Base-by-base conservation (phyloP, 2,888 invertebrate genomes). In the Antheraea assamensis region DNA sequence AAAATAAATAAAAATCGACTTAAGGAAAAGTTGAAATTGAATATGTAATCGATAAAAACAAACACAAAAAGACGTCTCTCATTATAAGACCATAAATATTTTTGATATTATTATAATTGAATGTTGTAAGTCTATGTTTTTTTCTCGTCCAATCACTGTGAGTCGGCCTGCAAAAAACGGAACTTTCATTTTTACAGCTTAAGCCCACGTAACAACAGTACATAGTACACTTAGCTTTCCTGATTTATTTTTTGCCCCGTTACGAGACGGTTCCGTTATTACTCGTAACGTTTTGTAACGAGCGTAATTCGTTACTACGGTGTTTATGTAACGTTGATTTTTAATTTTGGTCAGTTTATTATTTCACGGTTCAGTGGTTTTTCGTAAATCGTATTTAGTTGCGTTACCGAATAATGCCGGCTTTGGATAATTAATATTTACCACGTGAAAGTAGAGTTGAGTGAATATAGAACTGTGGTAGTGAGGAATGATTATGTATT, bases 321-420 rank as follows among this genome's bases (percentile, higher is more conserved):
- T 80, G 76, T 85, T 91, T 89, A 84, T 83, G 85, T 83, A 84
- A 86, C 76, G 77, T 77, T 76, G 76, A 76, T 79, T 76, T 85
- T 84, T 86, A 87, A 87, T 89, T 89, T 88, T 83, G 84, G n/a
- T 86, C 85, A 87, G 85, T 86, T 89, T 88, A 92, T 89, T 88
- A 92, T 92, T 92, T 91, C 88, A 91, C 91, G 89, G 86, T 85
- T 86, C 84, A 89, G 83, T 86, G 87, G 77, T 74, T 83, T 82
- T 75, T 74, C 17, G 71, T 73, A 77, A 82, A 79, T 79, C 75
- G 76, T 70, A 71, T 74, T 68, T 68, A 24, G 30, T 52, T 52
- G 66, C 66, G 71, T 72, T 55, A 52, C 49, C 42, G 58, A 73
- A 70, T 73, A 30, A 70, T 71, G 35, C 24, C 61, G 61, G 1